Base-by-base conservation (phyloP, 92 coral and sea anemone species). In the Umimayanthus kanabou region DNA sequence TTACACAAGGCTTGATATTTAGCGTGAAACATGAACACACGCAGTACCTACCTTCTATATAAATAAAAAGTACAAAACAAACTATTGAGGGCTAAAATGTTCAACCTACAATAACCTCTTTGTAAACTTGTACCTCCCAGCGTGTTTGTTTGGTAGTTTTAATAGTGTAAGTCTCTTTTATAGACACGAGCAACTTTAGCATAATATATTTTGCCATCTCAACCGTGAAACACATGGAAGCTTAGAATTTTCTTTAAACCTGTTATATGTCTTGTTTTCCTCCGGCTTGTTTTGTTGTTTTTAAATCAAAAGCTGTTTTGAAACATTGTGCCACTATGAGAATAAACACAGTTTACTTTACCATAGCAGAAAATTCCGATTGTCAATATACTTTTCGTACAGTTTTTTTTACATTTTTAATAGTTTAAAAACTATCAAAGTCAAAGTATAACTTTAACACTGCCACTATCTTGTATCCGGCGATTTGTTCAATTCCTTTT, bases 111-210 rank as follows among this genome's bases (percentile, higher is more conserved):
- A 80, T 64, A 61, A 40, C 70, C 42, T 13, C 49, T 37, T 80
- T 80, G 85, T 80, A 80, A 61, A 80, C 47, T 39, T 5, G 9
- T 37, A 39, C 85, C 49, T 53, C 85, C 85, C 47, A 25, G 85
- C 53, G 85, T 7, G 85, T 39, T 37, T 61, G 72, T 57, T 80
- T 80, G 73, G 40, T 9, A 42, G 26, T 76, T 43, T 20, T 47
- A 40, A 74, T 74, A 15, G 42, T 16, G 50, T 22, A 43, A 77
- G 30, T 18, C 57, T 15, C 20, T n/a, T n/a, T n/a, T 26, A 26
- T 53, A 39, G 82, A 49, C 37, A 9, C 28, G 81, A 77, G 64
- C 6, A 77, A 11, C 28, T 47, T 43, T 77, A 47, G 81, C 50
- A 77, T 13, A 25, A 53, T 18, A 53, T 53, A 53, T 2, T 20